Evolutionary conservation across 1,140 invertebrate genomes (phyloP).

Genomic region (roundworm (Caenorhabditis elegans)): DNA sequence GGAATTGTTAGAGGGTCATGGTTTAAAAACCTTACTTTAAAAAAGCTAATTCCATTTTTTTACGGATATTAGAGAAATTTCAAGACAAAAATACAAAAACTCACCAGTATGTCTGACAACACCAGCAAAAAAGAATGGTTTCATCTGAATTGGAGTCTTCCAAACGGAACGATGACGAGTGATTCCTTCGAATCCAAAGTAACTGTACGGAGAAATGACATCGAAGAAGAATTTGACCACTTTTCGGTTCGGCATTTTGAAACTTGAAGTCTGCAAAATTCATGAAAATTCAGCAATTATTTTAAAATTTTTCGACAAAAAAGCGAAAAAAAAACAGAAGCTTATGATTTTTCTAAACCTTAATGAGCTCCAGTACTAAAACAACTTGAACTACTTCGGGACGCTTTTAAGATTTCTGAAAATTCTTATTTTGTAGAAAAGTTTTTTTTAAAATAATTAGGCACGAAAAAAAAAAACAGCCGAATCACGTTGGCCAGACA

Average conservation of each 20-base stretch:
- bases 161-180: constrained; percentile 8
- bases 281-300: not conserved
- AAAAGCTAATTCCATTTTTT: too few relatives aligned
- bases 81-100: not conserved
- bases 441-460: too few relatives aligned
- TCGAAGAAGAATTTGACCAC: constrained; percentile 2
- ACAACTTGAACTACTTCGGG: too few relatives aligned
- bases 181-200: constrained; percentile 17
- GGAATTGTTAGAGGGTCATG: too few relatives aligned
- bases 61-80: too few relatives aligned
- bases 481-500: not conserved
- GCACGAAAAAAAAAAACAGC: not conserved
- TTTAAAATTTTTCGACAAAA: too few relatives aligned
- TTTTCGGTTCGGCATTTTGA: constrained; percentile 15
- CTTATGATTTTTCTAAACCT: too few relatives aligned
- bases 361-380: too few relatives aligned
- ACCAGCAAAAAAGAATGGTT: not conserved
- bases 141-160: constrained; percentile 23
- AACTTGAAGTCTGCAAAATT: not conserved
- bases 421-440: too few relatives aligned
- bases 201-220: constrained; percentile 26
- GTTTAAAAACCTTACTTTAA: too few relatives aligned
- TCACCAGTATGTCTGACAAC: not conserved
- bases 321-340: not conserved
- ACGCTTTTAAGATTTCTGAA: too few relatives aligned